A percentile compares a stretch with the other conserved stretches of the same genome.
phyloP scores from a whole-genome alignment of 2,888 invertebrate genomes.

The Laothoe populi region DNA sequence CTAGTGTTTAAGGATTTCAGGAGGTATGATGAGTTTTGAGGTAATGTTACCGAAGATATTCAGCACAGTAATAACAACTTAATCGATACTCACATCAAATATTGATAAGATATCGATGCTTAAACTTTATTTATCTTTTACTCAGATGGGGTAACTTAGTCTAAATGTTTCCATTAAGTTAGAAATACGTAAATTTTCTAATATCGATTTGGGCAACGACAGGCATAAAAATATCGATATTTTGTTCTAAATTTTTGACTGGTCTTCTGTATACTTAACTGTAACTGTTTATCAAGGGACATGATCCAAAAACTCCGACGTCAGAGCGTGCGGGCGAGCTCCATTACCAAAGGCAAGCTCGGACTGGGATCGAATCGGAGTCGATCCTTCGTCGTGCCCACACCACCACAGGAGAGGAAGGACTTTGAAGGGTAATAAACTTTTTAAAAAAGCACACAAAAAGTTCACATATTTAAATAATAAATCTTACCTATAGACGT shows the following conservation, averaged over 20 bases:
- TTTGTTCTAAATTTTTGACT: not conserved
- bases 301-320: conserved; percentile 95
- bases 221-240: too few species aligned
- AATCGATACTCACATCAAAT: too few species aligned
- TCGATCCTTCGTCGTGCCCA: conserved; percentile 89
- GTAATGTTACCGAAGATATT: too few species aligned
- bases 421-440: conserved; percentile 70
- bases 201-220: too few species aligned
- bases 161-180: too few species aligned
- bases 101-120: too few species aligned
- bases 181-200: too few species aligned
- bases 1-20: conserved; percentile 97
- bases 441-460: not conserved
- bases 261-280: not conserved
- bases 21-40: too few species aligned
- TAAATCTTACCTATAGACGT: not conserved
- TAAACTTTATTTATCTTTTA: too few species aligned
- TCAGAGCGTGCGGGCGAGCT: conserved; percentile 91
- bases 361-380: conserved; percentile 90
- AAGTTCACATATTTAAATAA: not conserved
- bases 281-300: conserved; percentile 84
- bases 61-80: too few species aligned
- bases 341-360: conserved; percentile 91
- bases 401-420: conserved; percentile 47
- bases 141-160: too few species aligned